Base-by-base conservation (phyloP, 2,797 vertebrate genomes). In the Tokudaia muenninki region DNA sequence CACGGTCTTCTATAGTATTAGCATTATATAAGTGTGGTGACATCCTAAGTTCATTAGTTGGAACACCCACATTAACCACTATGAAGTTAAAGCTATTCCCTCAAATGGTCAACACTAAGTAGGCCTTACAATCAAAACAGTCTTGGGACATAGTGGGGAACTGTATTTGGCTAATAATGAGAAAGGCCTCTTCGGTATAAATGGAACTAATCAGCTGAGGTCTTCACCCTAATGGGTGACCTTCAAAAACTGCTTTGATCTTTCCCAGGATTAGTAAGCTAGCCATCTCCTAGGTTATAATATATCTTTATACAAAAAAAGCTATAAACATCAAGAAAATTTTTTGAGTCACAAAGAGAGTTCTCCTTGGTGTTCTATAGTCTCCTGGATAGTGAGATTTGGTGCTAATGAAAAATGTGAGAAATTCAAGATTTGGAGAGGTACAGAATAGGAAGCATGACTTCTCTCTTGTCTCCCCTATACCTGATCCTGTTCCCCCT, bases 221-320 rank as follows among this genome's bases (percentile, higher is more conserved):
- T 61, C 55, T 94, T 96, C 26, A 74, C 47, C 50, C 26, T 87
- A 94, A 87, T 57, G 44, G 41, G n/a, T 78, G 44, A 57, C 75
- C 90, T 94, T 97, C 79, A 94, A 90, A 29, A 95, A 92, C 19
- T 61, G 50, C 67, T 88, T 92, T 72, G 41, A 3, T 5, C 6
- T 94, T 94, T 90, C 70, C 24, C 61, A 92, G 44, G 65, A 92
- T 8, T 90, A 31, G 47, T 19, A 72, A 93, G n/a, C 91, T 22
- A 22, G 31, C 65, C 31, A 79, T 50, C 87, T 91, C 50, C 61
- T 70, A 26, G 52, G 26, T 61, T 74, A 87, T 50, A 84, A 81
- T 11, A 29, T 1, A 61, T 57, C 22, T 0, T 47, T 84, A 41
- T 8, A 34, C 13, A 41, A 55, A 41, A 59, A 90, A 65, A 24